Conservation (phyloP, 1,140 invertebrate genomes). For the Heliconius congener region DNA sequence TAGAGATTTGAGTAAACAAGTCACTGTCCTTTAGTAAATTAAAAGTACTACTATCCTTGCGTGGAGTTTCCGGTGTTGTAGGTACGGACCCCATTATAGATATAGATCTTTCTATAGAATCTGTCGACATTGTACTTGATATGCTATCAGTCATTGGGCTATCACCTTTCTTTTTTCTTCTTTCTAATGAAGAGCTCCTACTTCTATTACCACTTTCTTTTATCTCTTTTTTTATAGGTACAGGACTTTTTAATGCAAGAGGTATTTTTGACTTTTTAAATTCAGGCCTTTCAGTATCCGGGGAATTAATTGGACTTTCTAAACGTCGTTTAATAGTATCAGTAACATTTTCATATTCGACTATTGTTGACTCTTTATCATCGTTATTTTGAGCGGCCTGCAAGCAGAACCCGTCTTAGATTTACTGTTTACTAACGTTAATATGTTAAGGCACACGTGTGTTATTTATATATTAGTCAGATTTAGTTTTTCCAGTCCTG, state of each 20-base stretch:
- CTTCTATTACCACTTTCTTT: constrained; percentile 61
- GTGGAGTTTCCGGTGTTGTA: constrained; percentile 51
- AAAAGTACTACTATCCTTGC: constrained; percentile 78
- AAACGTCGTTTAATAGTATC: constrained; percentile 78
- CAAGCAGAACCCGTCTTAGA: constrained; percentile 59
- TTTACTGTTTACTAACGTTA: constrained; percentile 37
- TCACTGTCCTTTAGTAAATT: constrained; percentile 85
- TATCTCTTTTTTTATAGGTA: constrained; percentile 66
- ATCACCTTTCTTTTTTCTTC: constrained; percentile 43
- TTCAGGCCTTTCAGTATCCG: constrained; percentile 63
- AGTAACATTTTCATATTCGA: constrained; percentile 74
- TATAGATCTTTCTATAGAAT: constrained; percentile 51
- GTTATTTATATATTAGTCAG: constrained; percentile 64
- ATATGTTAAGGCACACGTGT: constrained; percentile 46
- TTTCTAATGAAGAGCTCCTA: constrained; percentile 59
- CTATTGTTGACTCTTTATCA: constrained; percentile 38
- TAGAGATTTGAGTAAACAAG: constrained; percentile 87
- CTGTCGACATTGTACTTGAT: constrained; percentile 52
- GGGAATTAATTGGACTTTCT: constrained; percentile 66
- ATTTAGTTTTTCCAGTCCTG: constrained; percentile 32
- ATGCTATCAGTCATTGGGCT: constrained; percentile 49
- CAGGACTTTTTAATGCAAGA: constrained; percentile 69
- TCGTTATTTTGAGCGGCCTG: constrained; percentile 51
- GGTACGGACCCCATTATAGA: constrained; percentile 46
- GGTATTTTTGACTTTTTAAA: constrained; percentile 74